A percentile compares a stretch with the other conserved stretches of the same genome.
Evolutionary conservation across 2,797 vertebrate genomes (phyloP).

Genomic region (Helostoma temminkii): DNA sequence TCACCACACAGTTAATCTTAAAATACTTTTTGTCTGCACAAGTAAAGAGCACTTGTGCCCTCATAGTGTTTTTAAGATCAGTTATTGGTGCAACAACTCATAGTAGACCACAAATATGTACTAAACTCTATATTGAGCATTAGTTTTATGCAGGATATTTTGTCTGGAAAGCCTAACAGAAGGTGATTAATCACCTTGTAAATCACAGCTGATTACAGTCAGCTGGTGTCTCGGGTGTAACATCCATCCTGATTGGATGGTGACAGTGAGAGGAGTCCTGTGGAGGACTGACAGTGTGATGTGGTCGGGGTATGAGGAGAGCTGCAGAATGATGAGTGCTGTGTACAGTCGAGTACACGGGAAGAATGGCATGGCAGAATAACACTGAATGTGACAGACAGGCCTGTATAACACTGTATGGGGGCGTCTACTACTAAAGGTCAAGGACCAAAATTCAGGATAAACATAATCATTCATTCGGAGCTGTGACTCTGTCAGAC

Average conservation of each 20-base stretch:
- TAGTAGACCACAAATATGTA: too few species aligned
- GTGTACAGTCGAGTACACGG: not conserved
- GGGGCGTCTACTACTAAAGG: too few species aligned
- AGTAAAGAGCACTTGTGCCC: too few species aligned
- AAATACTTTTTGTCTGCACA: too few species aligned
- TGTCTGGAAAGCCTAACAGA: not conserved
- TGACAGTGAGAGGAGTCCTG: not conserved
- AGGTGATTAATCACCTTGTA: not conserved
- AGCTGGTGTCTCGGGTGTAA: conserved; percentile 13
- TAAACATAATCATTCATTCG: too few species aligned
- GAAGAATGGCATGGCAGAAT: conserved; percentile 16
- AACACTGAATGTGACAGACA: conserved; percentile 7
- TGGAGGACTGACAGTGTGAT: not conserved
- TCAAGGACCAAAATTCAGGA: too few species aligned
- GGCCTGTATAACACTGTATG: too few species aligned
- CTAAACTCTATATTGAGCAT: not conserved
- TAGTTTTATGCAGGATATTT: not conserved
- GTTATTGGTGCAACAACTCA: too few species aligned
- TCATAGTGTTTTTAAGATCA: too few species aligned
- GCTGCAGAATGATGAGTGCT: conserved; percentile 6
- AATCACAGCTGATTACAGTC: conserved; percentile 23
- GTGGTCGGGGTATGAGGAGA: not conserved
- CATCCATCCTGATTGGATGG: conserved; percentile 13
- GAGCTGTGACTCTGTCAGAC: too few species aligned
- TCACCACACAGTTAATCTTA: too few species aligned